Evolutionary conservation across 2,113 vertebrate genomes (phyloP).

Genomic region (Agapornis roseicollis): DNA sequence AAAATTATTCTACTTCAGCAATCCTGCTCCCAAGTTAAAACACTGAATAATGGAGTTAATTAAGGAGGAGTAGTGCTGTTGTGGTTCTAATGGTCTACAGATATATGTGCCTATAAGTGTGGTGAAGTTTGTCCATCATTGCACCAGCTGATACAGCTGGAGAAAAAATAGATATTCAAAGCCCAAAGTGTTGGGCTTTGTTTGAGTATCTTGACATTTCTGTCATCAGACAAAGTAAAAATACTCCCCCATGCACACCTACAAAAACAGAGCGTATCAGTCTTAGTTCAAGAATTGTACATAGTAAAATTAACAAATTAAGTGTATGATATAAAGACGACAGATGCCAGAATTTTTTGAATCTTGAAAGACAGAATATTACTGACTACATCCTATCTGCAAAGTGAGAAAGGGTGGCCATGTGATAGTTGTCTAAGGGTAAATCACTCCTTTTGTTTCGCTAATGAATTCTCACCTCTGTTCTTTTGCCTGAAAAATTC

Average conservation of each 20-base stretch:
- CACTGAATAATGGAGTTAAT: slow-evolving; percentile 57
- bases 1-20: slow-evolving; percentile 27
- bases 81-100: background rate
- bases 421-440: background rate
- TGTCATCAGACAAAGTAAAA: background rate
- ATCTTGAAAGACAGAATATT: background rate
- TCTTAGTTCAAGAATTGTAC: background rate
- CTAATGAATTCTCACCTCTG: background rate
- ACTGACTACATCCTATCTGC: background rate
- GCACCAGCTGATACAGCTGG: background rate
- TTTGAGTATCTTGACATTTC: background rate
- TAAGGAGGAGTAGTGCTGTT: slow-evolving; percentile 23
- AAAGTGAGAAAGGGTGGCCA: background rate
- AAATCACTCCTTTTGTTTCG: background rate
- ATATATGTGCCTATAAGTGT: background rate
- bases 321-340: background rate
- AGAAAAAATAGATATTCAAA: background rate
- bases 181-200: background rate
- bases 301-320: background rate
- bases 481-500: background rate
- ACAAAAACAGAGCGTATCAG: background rate
- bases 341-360: background rate
- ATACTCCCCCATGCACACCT: background rate
- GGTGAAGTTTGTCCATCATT: background rate
- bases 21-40: slow-evolving; percentile 24